These are phyloP conservation scores for Drosophila jambulina DNA, from an alignment of 1,140 invertebrate genomes.

Conservation along the genomic window DNA sequence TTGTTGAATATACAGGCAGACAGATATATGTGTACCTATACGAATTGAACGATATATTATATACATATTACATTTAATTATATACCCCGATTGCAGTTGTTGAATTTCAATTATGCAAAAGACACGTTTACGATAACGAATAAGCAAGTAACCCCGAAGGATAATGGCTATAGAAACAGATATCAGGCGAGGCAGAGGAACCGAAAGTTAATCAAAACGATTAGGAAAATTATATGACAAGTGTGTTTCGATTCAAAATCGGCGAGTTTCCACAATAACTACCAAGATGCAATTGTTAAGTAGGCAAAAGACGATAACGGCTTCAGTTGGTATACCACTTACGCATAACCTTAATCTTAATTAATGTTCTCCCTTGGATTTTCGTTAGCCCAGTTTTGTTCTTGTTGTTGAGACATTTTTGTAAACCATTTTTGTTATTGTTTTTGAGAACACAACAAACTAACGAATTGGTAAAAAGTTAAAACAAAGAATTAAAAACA, in stretches of 20 bases:
- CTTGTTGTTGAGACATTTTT: slow-evolving; percentile 50
- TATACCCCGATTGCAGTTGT: slow-evolving; percentile 69
- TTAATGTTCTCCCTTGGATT: slow-evolving; percentile 27
- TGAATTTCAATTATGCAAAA: slow-evolving; percentile 70
- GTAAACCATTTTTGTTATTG: slow-evolving; percentile 51
- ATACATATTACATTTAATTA: slow-evolving; percentile 36
- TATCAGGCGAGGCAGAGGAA: slow-evolving; percentile 57
- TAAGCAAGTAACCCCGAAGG: slow-evolving; percentile 45
- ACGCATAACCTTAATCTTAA: slow-evolving; percentile 33
- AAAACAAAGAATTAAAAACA: slow-evolving; percentile 15
- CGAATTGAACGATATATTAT: slow-evolving; percentile 49
- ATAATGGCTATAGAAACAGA: slow-evolving; percentile 52
- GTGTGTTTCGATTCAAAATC: slow-evolving; percentile 33
- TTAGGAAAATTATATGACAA: slow-evolving; percentile 68
- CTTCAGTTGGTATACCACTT: slow-evolving; percentile 51
- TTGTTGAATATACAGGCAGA: slow-evolving; percentile 53
- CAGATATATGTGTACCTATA: slow-evolving; percentile 37
- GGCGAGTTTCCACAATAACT: slow-evolving; percentile 1
- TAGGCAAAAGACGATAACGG: slow-evolving; percentile 50
- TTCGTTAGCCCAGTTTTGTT: slow-evolving; percentile 41
- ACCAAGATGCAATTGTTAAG: slow-evolving; percentile 64
- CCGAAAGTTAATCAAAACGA: slow-evolving; percentile 70
- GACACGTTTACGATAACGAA: slow-evolving; percentile 38
- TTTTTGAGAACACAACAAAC: slow-evolving; percentile 35
- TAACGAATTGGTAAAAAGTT: slow-evolving; percentile 51